Conservation (phyloP, 2,113 vertebrate species). For the Cynopterus brachyotis region DNA sequence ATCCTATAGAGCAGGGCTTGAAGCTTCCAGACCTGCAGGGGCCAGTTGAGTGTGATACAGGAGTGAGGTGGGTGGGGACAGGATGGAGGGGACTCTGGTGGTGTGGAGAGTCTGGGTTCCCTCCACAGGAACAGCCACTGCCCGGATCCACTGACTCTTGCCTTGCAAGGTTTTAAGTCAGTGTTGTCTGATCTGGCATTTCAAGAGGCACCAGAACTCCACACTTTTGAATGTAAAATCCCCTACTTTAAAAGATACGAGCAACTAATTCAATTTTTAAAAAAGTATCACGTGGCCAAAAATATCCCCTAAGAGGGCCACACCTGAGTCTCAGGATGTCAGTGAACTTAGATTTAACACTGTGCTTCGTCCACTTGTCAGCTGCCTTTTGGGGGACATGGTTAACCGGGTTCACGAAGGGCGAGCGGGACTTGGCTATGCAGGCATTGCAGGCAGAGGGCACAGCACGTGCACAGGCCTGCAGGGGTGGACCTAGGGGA, state of each 20-base stretch:
- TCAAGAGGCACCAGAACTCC: not conserved
- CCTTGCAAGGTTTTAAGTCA: not conserved
- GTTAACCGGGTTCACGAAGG: not conserved
- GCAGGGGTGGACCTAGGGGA: too few relatives aligned
- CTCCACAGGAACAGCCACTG: not conserved
- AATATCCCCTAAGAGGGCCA: fast-evolving
- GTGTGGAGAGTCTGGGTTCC: not conserved
- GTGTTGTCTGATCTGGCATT: not conserved
- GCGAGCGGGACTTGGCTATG: not conserved
- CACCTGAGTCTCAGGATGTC: not conserved
- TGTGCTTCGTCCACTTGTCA: not conserved
- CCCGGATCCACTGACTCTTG: too few relatives aligned
- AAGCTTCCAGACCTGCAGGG: not conserved
- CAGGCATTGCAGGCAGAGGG: fast-evolving
- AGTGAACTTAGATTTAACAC: not conserved
- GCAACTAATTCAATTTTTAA: not conserved
- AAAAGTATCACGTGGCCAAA: not conserved
- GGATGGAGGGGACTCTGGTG: not conserved
- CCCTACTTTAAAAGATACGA: not conserved
- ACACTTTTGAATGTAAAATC: not conserved
- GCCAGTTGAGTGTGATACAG: not conserved
- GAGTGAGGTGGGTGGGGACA: fast-evolving
- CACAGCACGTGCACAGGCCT: too few relatives aligned
- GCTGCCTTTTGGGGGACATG: not conserved
- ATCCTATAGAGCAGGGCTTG: not conserved